phyloP scores from a whole-genome alignment of 2,113 vertebrate genomes.

The Oreochromis spilurus region DNA sequence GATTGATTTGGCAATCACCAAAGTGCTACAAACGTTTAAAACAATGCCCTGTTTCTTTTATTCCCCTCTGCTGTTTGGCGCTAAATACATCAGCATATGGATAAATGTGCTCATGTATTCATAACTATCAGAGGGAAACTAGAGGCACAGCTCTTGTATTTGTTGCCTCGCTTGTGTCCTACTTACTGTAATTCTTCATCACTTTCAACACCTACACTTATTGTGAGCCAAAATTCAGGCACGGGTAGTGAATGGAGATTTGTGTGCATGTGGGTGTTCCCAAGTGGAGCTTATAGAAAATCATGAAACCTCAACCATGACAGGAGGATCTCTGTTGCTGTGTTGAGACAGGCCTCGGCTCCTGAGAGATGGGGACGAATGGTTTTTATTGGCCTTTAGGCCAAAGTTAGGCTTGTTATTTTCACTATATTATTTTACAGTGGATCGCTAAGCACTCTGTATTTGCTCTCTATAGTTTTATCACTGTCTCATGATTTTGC shows the following conservation, averaged over 20 bases:
- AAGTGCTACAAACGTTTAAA: slow-evolving; percentile 62
- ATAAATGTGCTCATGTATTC: slow-evolving; percentile 65
- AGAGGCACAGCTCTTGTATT: slow-evolving; percentile 50
- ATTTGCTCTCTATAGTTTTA: slow-evolving; percentile 20
- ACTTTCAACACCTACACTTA: slow-evolving; percentile 68
- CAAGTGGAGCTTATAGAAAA: slow-evolving; percentile 53
- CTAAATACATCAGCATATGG: slow-evolving; percentile 72
- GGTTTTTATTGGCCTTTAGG: slow-evolving; percentile 10
- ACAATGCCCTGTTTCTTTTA: slow-evolving; percentile 56
- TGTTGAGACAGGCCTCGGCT: neutral
- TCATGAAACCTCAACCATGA: slow-evolving; percentile 33
- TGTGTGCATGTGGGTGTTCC: slow-evolving; percentile 52
- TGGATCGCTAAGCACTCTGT: neutral
- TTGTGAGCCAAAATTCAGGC: slow-evolving; percentile 57
- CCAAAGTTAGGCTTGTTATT: slow-evolving; percentile 26
- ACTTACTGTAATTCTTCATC: slow-evolving; percentile 69
- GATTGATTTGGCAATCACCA: slow-evolving; percentile 63
- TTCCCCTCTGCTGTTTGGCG: slow-evolving; percentile 59
- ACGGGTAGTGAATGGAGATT: slow-evolving; percentile 58
- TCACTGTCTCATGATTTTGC: neutral
- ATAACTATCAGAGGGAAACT: slow-evolving; percentile 55
- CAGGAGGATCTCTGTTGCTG: slow-evolving; percentile 7
- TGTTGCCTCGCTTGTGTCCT: slow-evolving; percentile 57
- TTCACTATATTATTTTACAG: slow-evolving; percentile 17
- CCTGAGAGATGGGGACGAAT: neutral